phyloP scores from a whole-genome alignment of 2,113 vertebrate species.

The Erythrolamprus reginae region DNA sequence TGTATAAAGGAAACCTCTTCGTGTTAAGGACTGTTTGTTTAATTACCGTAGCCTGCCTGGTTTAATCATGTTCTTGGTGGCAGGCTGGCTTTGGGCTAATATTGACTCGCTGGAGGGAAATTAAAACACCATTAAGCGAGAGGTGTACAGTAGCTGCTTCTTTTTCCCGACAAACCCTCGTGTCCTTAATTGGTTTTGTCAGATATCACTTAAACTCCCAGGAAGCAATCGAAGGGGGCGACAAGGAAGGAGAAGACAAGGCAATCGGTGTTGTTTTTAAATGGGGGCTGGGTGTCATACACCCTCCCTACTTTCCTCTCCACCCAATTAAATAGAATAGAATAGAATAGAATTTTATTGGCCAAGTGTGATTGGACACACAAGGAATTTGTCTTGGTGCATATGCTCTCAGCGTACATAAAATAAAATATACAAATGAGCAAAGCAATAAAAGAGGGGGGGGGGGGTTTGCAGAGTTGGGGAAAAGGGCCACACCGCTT shows the following conservation, averaged over 20 bases:
- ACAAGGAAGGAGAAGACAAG: slow-evolving; percentile 31
- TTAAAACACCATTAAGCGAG: slow-evolving; percentile 77
- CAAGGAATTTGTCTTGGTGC: no score
- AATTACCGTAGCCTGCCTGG: neutral
- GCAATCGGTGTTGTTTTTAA: slow-evolving; percentile 57
- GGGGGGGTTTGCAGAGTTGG: slow-evolving; percentile 46
- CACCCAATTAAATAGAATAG: slow-evolving; percentile 52
- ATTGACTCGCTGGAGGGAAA: slow-evolving; percentile 70
- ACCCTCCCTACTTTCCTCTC: fast-evolving
- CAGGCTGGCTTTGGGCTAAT: slow-evolving; percentile 63
- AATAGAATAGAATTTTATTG: no score
- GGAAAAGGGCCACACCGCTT: slow-evolving; percentile 34
- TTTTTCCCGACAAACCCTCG: slow-evolving; percentile 26
- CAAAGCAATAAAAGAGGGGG: slow-evolving; percentile 57
- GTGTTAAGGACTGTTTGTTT: neutral
- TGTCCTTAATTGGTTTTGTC: slow-evolving; percentile 71
- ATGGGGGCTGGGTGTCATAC: slow-evolving; percentile 36
- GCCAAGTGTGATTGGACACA: no score
- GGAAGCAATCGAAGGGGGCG: slow-evolving; percentile 31
- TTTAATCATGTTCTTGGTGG: slow-evolving; percentile 13
- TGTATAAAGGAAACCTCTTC: neutral
- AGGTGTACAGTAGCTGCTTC: slow-evolving; percentile 43
- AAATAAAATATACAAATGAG: no score
- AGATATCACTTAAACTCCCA: slow-evolving; percentile 59
- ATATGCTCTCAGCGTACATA: no score